Evolutionary conservation across 2,797 vertebrate species (phyloP), one percentile per base, ranked within the genome.

Genomic region (Thaleichthys pacificus): DNA sequence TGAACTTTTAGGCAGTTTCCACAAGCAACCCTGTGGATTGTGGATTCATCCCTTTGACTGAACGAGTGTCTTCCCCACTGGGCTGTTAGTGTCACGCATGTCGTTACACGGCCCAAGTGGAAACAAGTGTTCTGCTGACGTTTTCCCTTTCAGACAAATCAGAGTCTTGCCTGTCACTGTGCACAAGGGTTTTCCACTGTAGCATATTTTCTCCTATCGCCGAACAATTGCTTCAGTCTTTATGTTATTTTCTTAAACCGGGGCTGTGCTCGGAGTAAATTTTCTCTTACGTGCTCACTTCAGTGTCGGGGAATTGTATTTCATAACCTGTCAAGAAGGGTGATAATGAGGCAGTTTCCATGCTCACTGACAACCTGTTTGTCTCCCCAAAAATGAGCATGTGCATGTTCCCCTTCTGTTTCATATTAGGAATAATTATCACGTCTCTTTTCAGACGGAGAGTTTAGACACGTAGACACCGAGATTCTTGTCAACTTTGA

Each of bases 71-170:
- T 72, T 49, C 30, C 35, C 30, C 65, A 77, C 72, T 4, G 66
- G 79, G 60, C 62, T 30, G 11, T 70, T 63, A 68, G 76, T 82
- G 24, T 80, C 28, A 30, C 4, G 80, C 76, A 19, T 88, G 84
- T 83, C 77, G 72, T 82, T 84, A 76, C 80, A 84, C 71, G 81
- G 78, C 56, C 77, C 32, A 26, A 88, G 77, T 91, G 87, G 86
- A 91, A 92, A 91, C 69, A n/a, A 84, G 71, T 76, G 77, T 30
- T 78, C 80, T 66, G 85, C 81, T 81, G 78, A 84, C 83, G 84
- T 85, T 85, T 81, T 80, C 83, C 76, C 76, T 75, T 72, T 75
- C 70, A 83, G 77, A 68, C 68, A 77, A 68, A 83, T 68, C 21
- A 17, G 79, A 67, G 75, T 81, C 74, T 64, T 67, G n/a, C 30